These are phyloP conservation scores for Cololabis saira DNA, from an alignment of 2,113 vertebrate genomes.

Conservation along the genomic window DNA sequence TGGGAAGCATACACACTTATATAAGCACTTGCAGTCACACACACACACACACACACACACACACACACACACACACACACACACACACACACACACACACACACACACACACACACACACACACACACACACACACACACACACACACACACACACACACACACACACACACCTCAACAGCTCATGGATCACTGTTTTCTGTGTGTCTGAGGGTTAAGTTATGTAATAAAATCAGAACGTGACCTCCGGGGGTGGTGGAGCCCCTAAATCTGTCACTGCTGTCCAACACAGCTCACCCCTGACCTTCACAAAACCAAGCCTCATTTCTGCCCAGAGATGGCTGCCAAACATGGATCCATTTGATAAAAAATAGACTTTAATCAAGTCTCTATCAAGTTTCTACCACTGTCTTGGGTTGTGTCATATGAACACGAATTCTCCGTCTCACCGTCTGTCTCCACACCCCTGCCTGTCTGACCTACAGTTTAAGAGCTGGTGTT, in stretches of 20 bases:
- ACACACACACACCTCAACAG: constrained; percentile 31
- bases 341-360: constrained; percentile 2
- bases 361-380: constrained; percentile 26
- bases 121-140: constrained; percentile 30
- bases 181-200: constrained; percentile 7
- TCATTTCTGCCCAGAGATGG: constrained; percentile 27
- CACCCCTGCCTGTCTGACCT: constrained; percentile 15
- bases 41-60: constrained; percentile 32
- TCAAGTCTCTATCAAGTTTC: constrained; percentile 15
- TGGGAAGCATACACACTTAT: constrained; percentile 9
- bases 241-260: constrained; percentile 57
- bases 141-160: constrained; percentile 28
- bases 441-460: constrained; percentile 3
- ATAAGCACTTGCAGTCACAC: not conserved
- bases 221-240: constrained; percentile 72
- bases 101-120: constrained; percentile 23
- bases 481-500: constrained; percentile 35
- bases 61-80: constrained; percentile 28
- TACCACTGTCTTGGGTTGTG: constrained; percentile 11
- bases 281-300: constrained; percentile 57
- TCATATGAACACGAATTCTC: not conserved
- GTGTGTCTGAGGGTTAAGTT: constrained; percentile 33
- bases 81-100: constrained; percentile 32
- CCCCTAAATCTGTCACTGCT: constrained; percentile 65
- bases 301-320: constrained; percentile 47